Evolutionary conservation across 2,888 invertebrate genomes (phyloP).

Genomic region (Orthosia cruda): DNA sequence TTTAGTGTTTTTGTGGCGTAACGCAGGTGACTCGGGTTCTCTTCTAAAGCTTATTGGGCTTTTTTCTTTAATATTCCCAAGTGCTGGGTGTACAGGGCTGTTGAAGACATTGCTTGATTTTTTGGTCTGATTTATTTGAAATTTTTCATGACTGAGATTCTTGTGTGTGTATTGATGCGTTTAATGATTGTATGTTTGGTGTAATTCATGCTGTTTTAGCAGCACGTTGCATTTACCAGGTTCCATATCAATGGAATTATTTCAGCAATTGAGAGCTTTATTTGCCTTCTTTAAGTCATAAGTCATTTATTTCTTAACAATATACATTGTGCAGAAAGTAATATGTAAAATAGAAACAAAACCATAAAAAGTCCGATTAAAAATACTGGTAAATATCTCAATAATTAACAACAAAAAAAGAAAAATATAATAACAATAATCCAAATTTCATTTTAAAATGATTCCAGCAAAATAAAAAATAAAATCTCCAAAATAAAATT

Average conservation of each 20-base stretch:
- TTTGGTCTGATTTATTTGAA: not conserved
- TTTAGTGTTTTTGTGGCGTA: constrained; percentile 84
- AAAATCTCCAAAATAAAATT: too few relatives aligned
- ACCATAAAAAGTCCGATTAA: too few relatives aligned
- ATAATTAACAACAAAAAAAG: too few relatives aligned
- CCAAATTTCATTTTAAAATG: too few relatives aligned
- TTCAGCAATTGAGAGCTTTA: not conserved
- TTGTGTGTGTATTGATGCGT: not conserved
- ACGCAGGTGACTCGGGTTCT: constrained; percentile 85
- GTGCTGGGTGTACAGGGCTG: constrained; percentile 34
- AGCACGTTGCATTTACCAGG: not conserved
- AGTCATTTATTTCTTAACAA: too few relatives aligned
- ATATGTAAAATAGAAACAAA: too few relatives aligned
- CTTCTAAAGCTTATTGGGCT: constrained; percentile 72
- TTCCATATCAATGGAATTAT: not conserved
- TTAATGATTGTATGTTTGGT: not conserved
- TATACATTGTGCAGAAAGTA: too few relatives aligned
- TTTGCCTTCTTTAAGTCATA: not conserved
- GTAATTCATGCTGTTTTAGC: not conserved
- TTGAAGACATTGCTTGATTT: constrained; percentile 5
- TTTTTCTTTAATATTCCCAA: constrained; percentile 56
- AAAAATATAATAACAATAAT: too few relatives aligned
- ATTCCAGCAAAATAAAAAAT: too few relatives aligned
- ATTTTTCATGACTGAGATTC: not conserved
- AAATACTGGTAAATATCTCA: too few relatives aligned